Percentiles rank a stretch among this genome's conserved stretches.
Conservation (phyloP, 2,113 vertebrate genomes). For the Scartelaos histophorus region DNA sequence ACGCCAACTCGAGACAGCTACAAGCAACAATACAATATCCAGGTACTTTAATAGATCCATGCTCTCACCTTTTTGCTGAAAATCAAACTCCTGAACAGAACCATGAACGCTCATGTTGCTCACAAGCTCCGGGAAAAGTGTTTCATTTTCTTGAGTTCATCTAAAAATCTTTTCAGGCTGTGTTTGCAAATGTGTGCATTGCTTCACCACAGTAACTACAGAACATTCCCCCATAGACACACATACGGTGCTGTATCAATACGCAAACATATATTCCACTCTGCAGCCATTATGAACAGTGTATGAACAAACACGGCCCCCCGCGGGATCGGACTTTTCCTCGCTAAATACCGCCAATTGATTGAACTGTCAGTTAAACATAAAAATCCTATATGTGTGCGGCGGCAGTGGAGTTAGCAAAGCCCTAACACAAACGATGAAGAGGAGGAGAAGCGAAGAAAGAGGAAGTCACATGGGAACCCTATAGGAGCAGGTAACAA, state of each 20-base stretch:
- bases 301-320: neutral
- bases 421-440: neutral
- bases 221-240: too few relatives aligned
- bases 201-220: too few relatives aligned
- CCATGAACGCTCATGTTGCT: too few relatives aligned
- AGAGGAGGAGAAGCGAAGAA: neutral
- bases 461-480: neutral
- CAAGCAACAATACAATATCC: too few relatives aligned
- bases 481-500: neutral
- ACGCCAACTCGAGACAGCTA: too few relatives aligned
- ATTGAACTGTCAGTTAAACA: neutral
- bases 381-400: neutral
- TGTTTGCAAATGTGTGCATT: too few relatives aligned
- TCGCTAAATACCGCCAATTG: neutral
- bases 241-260: neutral
- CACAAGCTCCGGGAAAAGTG: too few relatives aligned
- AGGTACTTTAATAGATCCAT: too few relatives aligned
- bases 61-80: too few relatives aligned
- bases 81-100: too few relatives aligned
- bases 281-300: neutral
- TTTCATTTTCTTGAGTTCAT: too few relatives aligned
- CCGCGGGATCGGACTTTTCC: neutral
- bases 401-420: neutral
- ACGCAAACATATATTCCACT: neutral
- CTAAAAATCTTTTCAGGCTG: too few relatives aligned